Evolutionary conservation across 2,113 vertebrate genomes (phyloP), one percentile per base, ranked within the genome.

Genomic region (Manacus vitellinus): DNA sequence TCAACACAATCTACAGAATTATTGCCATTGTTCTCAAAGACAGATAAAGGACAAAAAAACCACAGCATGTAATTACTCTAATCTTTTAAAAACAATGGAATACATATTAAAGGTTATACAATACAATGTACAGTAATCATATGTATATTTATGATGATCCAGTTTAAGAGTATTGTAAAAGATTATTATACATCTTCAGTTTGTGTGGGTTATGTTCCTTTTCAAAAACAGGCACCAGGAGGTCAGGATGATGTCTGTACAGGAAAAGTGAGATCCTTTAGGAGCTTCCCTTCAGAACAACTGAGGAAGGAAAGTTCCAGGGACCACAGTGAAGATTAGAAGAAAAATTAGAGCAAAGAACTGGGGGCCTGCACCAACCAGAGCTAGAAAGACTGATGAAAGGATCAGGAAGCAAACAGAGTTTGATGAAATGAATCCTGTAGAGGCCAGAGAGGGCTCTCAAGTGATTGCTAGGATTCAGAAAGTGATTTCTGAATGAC

Each of bases 1-100:
- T 90, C 54, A 92, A 90, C n/a, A 73, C 24, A 61, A 85, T 39
- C 44, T 70, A 85, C 0, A 0, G 41, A 83, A 83, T 83, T 94
- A 88, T 22, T 93, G 67, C 11, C 12, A 72, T 54, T 85, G 79
- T 76, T 85, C 75, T 90, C 94, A 90, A 90, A 92, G 82, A 85
- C 46, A 81, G 55, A 87, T 30, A 77, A 91, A 93, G 61, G 90
- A 79, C 66, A 91, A 88, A 88, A 78, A 73, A 37, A 39, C n/a
- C 62, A 75, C 27, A 83, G 71, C 8, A 62, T 10, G n/a, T 74
- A 93, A 85, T 70, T 90, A 71, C 27, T 77, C 46, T 30, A 31
- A 85, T 61, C 21, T 82, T 65, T 54, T 39, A 68, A 88, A 89
- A 80, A 1, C 30, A 67, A 78, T 12, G 12, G 47, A 85, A 75